Base-by-base conservation (phyloP, 2,797 vertebrate species). In the Lagodon rhomboides region DNA sequence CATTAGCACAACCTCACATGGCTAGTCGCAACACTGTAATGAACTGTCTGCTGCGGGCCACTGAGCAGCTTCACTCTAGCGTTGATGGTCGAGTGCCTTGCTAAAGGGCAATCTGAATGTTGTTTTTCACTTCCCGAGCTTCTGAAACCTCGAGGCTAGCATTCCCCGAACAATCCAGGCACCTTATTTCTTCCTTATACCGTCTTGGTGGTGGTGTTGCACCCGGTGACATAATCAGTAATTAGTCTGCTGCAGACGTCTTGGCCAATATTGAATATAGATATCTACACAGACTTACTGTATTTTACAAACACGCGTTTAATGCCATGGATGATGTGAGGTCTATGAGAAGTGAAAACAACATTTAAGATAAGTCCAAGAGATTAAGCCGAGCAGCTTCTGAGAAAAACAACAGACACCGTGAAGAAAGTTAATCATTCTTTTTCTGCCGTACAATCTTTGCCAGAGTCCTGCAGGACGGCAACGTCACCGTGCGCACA, bases 381-480 rank as follows among this genome's bases (percentile, higher is more conserved):
- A 81, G 68, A 77, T 79, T 76, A 56, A 78, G 43, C 34, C 74
- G 59, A 73, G 41, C 70, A 63, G 66, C 81, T 77, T 81, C 84
- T 77, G 61, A 83, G 86, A 86, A 76, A 59, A 83, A 79, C 27
- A 87, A 79, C 79, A 83, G 67, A 91, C 77, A 73, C 78, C 68
- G 38, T 27, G 72, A 62, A 56, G 60, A 49, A 77, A 87, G 87
- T 91, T 92, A 92, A 92, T 91, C 62, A 92, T 93, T 93, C 41
- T 75, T 83, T 83, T 85, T 63, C 50, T 10, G 55, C 68, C 1
- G 7, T 44, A 20, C 68, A 88, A 82, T 74, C 74, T 82, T 82
- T 86, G 78, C 63, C 20, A 74, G 65, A 66, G 50, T 12, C 49
- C 46, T 22, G 64, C 54, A 30, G 64, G 69, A 82, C 59, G 55